Base-by-base conservation (phyloP, 2,888 invertebrate genomes). In the Altica lythri region DNA sequence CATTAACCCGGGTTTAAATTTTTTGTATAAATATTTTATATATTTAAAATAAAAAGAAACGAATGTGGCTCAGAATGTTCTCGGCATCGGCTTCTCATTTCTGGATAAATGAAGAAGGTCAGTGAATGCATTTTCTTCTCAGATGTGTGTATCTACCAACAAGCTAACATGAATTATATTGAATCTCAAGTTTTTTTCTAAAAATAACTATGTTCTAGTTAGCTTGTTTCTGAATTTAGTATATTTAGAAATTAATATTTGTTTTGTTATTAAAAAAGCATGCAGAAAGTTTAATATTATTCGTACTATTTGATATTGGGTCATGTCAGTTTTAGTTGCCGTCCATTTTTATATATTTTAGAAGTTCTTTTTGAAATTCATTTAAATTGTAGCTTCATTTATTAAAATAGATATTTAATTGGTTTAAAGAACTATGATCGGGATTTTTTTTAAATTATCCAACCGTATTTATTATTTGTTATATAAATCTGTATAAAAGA, bases 51-150 rank as follows among this genome's bases (percentile, higher is more conserved):
- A 38, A 35, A 37, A 17, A 43, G 14, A 38, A 53, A 57, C 27
- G 45, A 22, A 34, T 51, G 58, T 56, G 57, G 35, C 43, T 56
- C 44, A 47, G 53, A 54, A 50, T 49, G 13, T 53, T 49, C 34
- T 32, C 45, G 35, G 59, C 57, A 50, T 56, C 57, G 53, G 58
- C 61, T 57, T 62, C 55, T 53, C 55, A 32, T 53, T 54, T 59
- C 56, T 52, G 55, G 59, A 34, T 40, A 58, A 37, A 48, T 37
- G 32, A 30, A 53, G 59, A 67, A 71, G 68, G 68, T 69, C 70
- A 70, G 71, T 70, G 69, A 65, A 62, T 67, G 57, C 67, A 64
- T 66, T 70, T 64, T 37, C 40, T 64, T 67, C 64, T 60, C 55
- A 65, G 60, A 64, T 64, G 64, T 65, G 57, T 54, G 55, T 62